Base-by-base conservation (phyloP, 2,797 vertebrate genomes). In the Cossypha niveicapilla region DNA sequence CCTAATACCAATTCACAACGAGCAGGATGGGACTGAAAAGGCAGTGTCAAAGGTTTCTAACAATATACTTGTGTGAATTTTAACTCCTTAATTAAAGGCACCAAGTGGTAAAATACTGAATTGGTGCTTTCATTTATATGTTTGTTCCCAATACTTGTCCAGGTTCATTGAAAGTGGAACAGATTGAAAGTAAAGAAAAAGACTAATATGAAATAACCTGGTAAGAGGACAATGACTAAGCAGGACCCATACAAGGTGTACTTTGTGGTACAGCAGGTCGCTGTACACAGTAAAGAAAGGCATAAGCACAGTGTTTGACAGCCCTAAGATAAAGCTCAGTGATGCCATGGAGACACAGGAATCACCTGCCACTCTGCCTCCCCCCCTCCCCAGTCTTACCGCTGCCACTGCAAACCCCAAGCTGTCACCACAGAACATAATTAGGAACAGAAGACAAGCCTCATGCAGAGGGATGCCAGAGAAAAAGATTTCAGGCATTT, bases 281-380 rank as follows among this genome's bases (percentile, higher is more conserved):
- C 73, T 32, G 25, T 9, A 45, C 23, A 87, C 18, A 51, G 41
- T 18, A 45, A 54, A 60, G 25, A 81, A 73, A 92, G 19, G 48
- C 35, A 9, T 27, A 60, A 88, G 58, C 39, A 48, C 18, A 21
- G 41, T 28, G 60, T 68, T 74, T 92, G 80, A 83, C 78, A 62
- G 42, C 48, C 65, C 51, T 34, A 57, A 86, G 66, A 82, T 60
- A 86, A 94, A 84, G 71, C 48, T 95, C 71, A 61, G 81, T 47
- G 87, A 92, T 89, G 74, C 88, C 90, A 93, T 84, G 71, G 91
- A 95, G 91, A 93, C 90, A 85, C 44, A 95, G 88, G 56, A 44
- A 89, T 92, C 79, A 85, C 47, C 60, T 85, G 83, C 54, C 88
- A 81, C 61, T 68, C 35, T 18, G 68, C 56, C 75, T 83, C 62